Conservation (phyloP, 2,888 invertebrate genomes). For the Diarsia dahlii region DNA sequence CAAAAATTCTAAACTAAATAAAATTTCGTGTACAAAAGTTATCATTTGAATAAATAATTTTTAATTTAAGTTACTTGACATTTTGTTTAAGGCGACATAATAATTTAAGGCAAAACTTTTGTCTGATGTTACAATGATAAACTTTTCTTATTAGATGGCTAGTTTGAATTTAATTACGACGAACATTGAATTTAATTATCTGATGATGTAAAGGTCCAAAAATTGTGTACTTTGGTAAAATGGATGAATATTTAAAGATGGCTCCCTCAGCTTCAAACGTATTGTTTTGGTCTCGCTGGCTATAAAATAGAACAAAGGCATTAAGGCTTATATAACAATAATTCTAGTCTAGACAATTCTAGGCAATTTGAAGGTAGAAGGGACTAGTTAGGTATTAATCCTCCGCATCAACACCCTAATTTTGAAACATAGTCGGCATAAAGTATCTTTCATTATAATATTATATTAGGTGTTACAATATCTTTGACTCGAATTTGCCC, state of each 20-base stretch:
- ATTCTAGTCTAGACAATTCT: constrained; percentile 21
- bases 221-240: neutral
- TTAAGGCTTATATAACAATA: constrained; percentile 22
- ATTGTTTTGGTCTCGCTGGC: neutral
- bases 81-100: constrained; percentile 19
- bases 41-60: constrained; percentile 33
- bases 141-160: constrained; percentile 47
- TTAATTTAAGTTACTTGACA: constrained; percentile 59
- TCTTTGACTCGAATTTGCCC: no score
- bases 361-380: constrained; percentile 9
- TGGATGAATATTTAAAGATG: constrained; percentile 12
- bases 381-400: neutral
- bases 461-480: neutral
- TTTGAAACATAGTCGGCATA: neutral
- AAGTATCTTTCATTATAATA: neutral
- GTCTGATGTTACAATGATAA: constrained; percentile 23
- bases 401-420: neutral
- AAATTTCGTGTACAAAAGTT: constrained; percentile 6
- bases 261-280: neutral
- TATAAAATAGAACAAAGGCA: constrained; percentile 24
- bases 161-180: constrained; percentile 37
- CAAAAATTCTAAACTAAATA: neutral
- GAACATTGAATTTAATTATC: constrained; percentile 30
- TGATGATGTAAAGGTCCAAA: neutral
- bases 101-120: constrained; percentile 34